Conservation (phyloP, 2,888 invertebrate species). For the Ganaspis brasiliensis region DNA sequence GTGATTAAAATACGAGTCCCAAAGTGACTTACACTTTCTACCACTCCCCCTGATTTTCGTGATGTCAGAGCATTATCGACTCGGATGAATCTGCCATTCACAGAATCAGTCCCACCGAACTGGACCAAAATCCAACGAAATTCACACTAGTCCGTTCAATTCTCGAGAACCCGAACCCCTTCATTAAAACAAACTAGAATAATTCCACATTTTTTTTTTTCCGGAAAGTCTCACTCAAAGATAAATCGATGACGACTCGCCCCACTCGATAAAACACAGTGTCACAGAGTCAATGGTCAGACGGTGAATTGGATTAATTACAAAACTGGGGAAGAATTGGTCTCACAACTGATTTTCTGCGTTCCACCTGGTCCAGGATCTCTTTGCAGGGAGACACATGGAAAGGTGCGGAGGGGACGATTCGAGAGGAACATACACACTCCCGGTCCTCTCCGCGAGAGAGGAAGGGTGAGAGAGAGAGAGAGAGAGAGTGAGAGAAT, state of each 20-base stretch:
- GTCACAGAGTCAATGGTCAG: conserved; percentile 51
- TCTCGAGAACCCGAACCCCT: neutral
- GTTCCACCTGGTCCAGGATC: conserved; percentile 41
- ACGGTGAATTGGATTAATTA: conserved; percentile 43
- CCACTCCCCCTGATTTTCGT: conserved; percentile 63
- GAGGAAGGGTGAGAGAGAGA: conserved; percentile 42
- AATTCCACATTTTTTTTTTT: neutral
- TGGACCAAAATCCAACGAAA: conserved; percentile 25
- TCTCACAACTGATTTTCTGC: neutral
- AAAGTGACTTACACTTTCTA: conserved; percentile 53
- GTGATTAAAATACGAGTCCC: too few relatives aligned
- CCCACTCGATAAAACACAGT: conserved; percentile 47
- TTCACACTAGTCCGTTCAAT: neutral
- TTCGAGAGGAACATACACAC: conserved; percentile 25
- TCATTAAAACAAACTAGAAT: neutral
- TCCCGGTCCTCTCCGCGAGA: conserved; percentile 41
- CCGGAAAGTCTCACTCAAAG: conserved; percentile 13
- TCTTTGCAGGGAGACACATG: conserved; percentile 25
- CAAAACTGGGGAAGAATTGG: conserved; percentile 48
- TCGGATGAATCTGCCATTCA: conserved; percentile 64
- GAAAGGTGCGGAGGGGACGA: conserved; percentile 37
- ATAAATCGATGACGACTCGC: conserved; percentile 19
- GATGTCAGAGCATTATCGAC: conserved; percentile 72
- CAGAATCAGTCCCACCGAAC: neutral
- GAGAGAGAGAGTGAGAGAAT: conserved; percentile 10